Evolutionary conservation across 1,140 invertebrate genomes (phyloP), one percentile per base, ranked within the genome.

Genomic region (Drosophila chauvacae): DNA sequence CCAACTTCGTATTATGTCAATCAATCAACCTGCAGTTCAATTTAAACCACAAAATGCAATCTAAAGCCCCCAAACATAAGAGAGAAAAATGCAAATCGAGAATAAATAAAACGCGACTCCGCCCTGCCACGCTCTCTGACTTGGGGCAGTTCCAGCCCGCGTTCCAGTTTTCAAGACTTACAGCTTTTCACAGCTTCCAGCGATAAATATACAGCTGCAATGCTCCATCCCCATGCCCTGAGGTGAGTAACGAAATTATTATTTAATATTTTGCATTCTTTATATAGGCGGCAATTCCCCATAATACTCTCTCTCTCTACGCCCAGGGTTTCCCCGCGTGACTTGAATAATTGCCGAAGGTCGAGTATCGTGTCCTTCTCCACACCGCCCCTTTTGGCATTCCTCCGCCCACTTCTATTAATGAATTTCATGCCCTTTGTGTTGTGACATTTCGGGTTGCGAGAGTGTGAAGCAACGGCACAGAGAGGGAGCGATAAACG

Each of bases 1-100:
- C 39, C 41, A 65, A 81, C 84, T 88, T 90, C 85, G 85, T 90
- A 90, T 88, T 88, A 88, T 88, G 85, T 53, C 85, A 88, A 57
- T 88, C 48, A 85, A 90, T 90, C 85, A 90, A 79, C 56, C 81
- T 90, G 85, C 77, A 20, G 65, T 74, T 77, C 57, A 71, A 77
- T 81, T 68, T 41, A 56, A 59, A 86, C 48, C 76, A 66, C 79
- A 65, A 74, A 78, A 72, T 77, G 63, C 77, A 65, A 84, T 42
- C 65, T 61, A 80, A 66, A 44, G 62, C 42, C 66, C 61, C 58
- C 18, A 72, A 55, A 51, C 51, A 45, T 47, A 57, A 51, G 1
- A 65, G 1, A 65, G 45, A 58, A 33, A 85, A 59, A 10, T 53
- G 16, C 28, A 59, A 56, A 56, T 60, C 47, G 47, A 50, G n/a